A percentile compares a stretch with the other conserved stretches of the same genome.
phyloP scores from a whole-genome alignment of 2,797 vertebrate genomes.

The Myotis daubentonii region DNA sequence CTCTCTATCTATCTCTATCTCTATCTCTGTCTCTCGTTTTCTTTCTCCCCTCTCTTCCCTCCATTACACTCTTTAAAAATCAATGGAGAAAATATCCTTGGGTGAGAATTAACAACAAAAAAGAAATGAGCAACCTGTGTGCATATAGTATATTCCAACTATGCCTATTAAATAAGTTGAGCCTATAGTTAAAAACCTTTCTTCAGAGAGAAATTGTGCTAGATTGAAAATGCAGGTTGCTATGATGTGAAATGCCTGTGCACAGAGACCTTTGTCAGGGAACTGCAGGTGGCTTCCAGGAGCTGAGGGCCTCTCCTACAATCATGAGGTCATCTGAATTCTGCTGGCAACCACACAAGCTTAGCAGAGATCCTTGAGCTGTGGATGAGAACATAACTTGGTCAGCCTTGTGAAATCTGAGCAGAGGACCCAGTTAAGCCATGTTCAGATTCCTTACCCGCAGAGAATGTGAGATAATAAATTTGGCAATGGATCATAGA shows the following conservation, averaged over 20 bases:
- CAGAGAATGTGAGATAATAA: not conserved
- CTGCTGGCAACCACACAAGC: not conserved
- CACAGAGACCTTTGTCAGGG: not conserved
- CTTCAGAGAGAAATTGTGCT: not conserved
- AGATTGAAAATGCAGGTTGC: not conserved
- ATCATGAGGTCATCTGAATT: not conserved
- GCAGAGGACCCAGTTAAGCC: no score
- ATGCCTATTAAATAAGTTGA: not conserved
- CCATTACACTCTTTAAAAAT: no score
- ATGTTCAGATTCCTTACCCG: not conserved
- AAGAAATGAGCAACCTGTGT: not conserved
- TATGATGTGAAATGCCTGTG: not conserved
- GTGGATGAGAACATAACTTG: not conserved
- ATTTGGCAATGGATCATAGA: conserved; percentile 86
- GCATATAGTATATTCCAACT: not conserved
- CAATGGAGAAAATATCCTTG: no score
- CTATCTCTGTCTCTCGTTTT: no score
- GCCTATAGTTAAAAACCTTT: not conserved
- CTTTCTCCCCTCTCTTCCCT: no score
- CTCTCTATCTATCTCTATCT: no score
- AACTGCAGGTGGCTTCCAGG: not conserved
- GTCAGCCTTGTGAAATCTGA: not conserved
- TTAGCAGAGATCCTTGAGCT: not conserved
- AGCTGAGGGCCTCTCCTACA: not conserved
- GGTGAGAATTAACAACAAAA: not conserved